Evolutionary conservation across 2,113 vertebrate species (phyloP), one percentile per base, ranked within the genome.

Genomic region (Notothenia coriiceps): DNA sequence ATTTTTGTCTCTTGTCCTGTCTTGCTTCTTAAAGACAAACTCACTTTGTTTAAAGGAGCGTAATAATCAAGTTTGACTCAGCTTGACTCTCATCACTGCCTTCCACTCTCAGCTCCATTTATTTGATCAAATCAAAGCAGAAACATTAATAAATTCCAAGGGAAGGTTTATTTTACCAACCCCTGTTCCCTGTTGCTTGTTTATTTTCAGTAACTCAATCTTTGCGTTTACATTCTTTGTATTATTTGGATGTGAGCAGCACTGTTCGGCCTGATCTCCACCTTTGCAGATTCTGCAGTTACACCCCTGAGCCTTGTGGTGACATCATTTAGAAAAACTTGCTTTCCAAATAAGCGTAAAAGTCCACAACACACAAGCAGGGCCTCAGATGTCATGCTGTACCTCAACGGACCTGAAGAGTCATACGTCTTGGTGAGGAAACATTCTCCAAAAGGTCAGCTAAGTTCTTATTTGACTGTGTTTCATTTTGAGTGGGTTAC

Each of bases 181-280:
- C 62, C 71, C 55, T 5, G 44, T 51, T 40, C 65, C 70, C 61
- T 8, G 33, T 55, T 46, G 56, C 70, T 68, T 78, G 86, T 67
- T 87, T 89, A 77, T 82, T 88, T 87, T 85, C 56, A n/a, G 84
- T 76, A 91, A 92, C 80, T 60, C 62, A 66, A 90, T 83, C 82
- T 84, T 79, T 74, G 29, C 25, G 77, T 87, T 88, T 71, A 81
- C 78, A 86, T 87, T 92, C 82, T 82, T 74, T 49, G 63, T 51
- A 5, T 56, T 63, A 13, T 76, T 76, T 76, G 64, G 66, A 63
- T 66, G 55, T 66, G 59, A 59, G 72, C 61, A 25, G 55, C 59
- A 68, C 47, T n/a, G 6, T 69, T 74, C 40, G 69, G 54, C 49
- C 62, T 55, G n/a, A 56, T 72, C 64, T 59, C 59, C 68, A 76